A percentile compares a stretch with the other conserved stretches of the same genome.
Evolutionary conservation across 2,113 vertebrate genomes (phyloP).

Genomic region (Suricata suricatta): DNA sequence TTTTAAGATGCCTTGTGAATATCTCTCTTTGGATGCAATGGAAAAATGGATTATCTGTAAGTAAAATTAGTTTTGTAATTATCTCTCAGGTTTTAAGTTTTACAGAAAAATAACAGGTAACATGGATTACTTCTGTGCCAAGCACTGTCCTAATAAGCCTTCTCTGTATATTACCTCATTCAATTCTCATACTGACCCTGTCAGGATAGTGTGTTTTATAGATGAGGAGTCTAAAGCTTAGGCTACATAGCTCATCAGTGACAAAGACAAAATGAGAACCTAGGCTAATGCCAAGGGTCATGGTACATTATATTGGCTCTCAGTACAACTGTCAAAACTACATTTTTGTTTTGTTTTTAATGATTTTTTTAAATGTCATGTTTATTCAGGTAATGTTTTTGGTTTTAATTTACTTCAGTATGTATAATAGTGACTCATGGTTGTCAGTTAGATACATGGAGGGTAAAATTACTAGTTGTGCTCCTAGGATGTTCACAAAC

Average conservation of each 20-base stretch:
- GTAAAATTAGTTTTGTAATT: constrained; percentile 79
- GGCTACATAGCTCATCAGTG: neutral
- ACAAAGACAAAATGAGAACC: neutral
- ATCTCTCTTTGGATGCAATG: constrained; percentile 97
- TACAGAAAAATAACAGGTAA: constrained; percentile 19
- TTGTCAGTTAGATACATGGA: neutral
- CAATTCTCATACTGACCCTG: neutral
- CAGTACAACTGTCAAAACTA: neutral
- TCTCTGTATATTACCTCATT: neutral
- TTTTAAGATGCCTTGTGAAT: constrained; percentile 98
- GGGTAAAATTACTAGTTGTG: constrained; percentile 21
- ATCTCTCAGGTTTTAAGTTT: neutral
- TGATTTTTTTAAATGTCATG: neutral
- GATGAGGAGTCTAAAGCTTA: neutral
- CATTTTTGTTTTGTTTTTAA: neutral
- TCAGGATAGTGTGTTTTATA: neutral
- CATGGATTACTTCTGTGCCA: neutral
- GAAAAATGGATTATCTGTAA: constrained; percentile 99
- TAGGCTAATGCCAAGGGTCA: neutral
- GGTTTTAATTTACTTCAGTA: constrained; percentile 28
- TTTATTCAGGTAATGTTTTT: constrained; percentile 17
- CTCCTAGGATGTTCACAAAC: neutral
- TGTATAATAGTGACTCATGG: neutral
- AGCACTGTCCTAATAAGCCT: neutral
- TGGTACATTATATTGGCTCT: neutral